These are phyloP conservation scores for Fregetta grallaria DNA, from an alignment of 2,113 vertebrate genomes.

Conservation along the genomic window DNA sequence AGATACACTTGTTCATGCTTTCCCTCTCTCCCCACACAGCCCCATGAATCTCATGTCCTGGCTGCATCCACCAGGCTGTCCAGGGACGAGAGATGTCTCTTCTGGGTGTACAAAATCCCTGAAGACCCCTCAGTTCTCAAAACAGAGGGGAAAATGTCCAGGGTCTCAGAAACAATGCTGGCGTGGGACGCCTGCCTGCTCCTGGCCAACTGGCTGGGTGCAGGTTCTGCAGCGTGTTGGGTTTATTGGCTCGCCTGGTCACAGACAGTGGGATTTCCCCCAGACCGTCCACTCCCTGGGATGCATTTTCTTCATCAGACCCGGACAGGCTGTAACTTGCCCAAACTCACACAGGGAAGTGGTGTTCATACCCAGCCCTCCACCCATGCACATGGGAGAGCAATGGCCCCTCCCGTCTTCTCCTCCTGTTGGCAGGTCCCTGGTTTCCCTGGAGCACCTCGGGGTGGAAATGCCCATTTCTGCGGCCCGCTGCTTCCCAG, in stretches of 20 bases:
- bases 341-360: background rate
- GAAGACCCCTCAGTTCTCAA: background rate
- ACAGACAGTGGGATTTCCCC: background rate
- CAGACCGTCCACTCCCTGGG: background rate
- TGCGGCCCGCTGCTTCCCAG: background rate
- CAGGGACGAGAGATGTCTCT: background rate
- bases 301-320: background rate
- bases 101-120: background rate
- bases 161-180: background rate
- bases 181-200: background rate
- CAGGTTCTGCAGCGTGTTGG: background rate
- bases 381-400: accelerated
- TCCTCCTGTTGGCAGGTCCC: background rate
- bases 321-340: background rate
- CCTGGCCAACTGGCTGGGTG: background rate
- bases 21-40: background rate
- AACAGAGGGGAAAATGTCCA: background rate
- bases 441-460: background rate
- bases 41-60: background rate
- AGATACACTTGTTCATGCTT: background rate
- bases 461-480: background rate
- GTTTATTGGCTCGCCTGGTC: background rate
- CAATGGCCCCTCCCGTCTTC: background rate
- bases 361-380: background rate
- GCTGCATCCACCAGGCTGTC: background rate